Evolutionary conservation across 2,113 vertebrate genomes (phyloP).

Genomic region (Prochilodus magdalenae): DNA sequence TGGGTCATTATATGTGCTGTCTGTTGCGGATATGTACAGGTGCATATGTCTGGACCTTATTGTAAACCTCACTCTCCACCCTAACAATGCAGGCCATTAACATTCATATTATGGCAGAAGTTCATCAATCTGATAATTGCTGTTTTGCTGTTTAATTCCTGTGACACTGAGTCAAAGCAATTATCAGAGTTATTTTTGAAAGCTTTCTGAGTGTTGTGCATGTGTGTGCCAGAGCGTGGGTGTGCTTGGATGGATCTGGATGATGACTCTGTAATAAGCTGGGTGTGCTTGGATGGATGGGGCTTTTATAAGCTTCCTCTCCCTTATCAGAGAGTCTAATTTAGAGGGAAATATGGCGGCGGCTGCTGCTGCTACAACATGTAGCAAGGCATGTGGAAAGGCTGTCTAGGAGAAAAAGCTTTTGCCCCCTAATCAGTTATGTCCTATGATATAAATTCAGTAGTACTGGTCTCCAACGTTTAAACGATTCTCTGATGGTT

Average conservation of each 20-base stretch:
- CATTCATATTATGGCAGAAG: constrained; percentile 30
- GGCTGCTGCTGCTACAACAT: neutral
- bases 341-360: neutral
- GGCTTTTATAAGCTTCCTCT: constrained; percentile 18
- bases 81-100: constrained; percentile 4
- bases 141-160: constrained; percentile 36
- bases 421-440: neutral
- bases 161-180: constrained; percentile 43
- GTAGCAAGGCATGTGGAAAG: neutral
- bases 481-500: neutral
- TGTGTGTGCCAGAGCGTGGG: constrained; percentile 34
- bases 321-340: neutral
- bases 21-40: neutral
- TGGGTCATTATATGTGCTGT: neutral
- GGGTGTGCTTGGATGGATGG: constrained; percentile 23
- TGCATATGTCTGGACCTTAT: neutral
- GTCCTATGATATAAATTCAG: neutral
- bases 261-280: constrained; percentile 15
- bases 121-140: constrained; percentile 43
- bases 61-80: neutral
- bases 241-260: constrained; percentile 22
- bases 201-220: neutral
- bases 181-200: constrained; percentile 41
- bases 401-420: neutral
- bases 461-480: neutral